Evolutionary conservation across 2,888 invertebrate species (phyloP).

Genomic region (Sarcophaga caerulescens): DNA sequence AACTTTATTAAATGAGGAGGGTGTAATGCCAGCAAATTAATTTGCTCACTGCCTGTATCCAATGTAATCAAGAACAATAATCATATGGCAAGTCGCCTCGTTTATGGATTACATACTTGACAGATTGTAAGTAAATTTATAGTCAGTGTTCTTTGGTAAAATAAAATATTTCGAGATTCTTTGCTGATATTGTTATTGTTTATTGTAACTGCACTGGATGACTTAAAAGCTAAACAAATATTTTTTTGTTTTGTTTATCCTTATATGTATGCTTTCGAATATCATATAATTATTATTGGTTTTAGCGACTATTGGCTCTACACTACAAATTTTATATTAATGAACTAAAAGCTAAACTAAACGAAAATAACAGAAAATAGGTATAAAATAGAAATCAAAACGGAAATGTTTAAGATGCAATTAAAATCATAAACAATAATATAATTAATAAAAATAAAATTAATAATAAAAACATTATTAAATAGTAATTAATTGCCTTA

Average conservation of each 20-base stretch:
- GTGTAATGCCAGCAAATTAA: too few species aligned
- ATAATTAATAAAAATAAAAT: neutral
- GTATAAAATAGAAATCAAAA: slow-evolving; percentile 22
- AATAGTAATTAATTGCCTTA: slow-evolving; percentile 76
- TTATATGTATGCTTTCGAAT: too few species aligned
- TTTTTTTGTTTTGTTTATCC: slow-evolving; percentile 3
- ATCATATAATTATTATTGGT: neutral
- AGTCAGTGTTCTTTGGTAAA: too few species aligned
- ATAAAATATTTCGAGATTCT: too few species aligned
- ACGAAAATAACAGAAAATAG: slow-evolving; percentile 23
- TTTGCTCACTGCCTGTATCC: too few species aligned
- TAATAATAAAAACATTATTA: neutral
- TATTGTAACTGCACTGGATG: slow-evolving; percentile 68
- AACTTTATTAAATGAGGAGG: too few species aligned
- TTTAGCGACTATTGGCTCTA: neutral
- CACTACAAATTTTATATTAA: neutral
- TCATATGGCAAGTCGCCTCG: too few species aligned
- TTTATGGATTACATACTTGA: too few species aligned
- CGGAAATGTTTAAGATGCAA: slow-evolving; percentile 44
- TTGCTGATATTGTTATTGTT: slow-evolving; percentile 52
- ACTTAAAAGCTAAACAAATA: slow-evolving; percentile 61
- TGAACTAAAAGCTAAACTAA: slow-evolving; percentile 3
- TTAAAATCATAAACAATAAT: neutral
- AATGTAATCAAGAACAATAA: too few species aligned
- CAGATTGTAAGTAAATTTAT: too few species aligned